These are phyloP conservation scores for Eleginops maclovinus DNA, from an alignment of 2,113 vertebrate species.

Conservation along the genomic window DNA sequence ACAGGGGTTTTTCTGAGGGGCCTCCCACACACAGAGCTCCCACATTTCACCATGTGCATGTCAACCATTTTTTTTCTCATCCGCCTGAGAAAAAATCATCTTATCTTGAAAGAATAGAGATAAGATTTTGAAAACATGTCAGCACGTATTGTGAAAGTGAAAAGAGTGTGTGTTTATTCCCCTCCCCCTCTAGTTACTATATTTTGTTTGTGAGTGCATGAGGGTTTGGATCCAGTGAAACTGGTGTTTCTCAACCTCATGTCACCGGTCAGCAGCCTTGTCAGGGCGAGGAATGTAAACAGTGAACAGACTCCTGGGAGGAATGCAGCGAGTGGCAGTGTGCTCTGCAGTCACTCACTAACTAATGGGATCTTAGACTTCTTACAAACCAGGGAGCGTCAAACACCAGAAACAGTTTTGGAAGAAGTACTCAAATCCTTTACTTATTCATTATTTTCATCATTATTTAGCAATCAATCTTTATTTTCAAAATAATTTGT, in stretches of 20 bases:
- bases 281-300: slow-evolving; percentile 75
- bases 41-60: slow-evolving; percentile 51
- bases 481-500: too few species aligned
- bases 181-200: neutral
- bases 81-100: slow-evolving; percentile 20
- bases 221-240: slow-evolving; percentile 70
- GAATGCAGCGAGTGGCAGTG: slow-evolving; percentile 29
- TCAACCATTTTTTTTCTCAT: slow-evolving; percentile 19
- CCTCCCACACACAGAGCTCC: slow-evolving; percentile 65
- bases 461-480: too few species aligned
- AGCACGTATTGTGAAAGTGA: slow-evolving; percentile 2
- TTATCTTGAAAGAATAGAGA: slow-evolving; percentile 4
- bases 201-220: slow-evolving; percentile 50
- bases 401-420: neutral
- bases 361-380: slow-evolving; percentile 52
- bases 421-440: too few species aligned
- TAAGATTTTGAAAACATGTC: slow-evolving; percentile 21
- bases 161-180: slow-evolving; percentile 33
- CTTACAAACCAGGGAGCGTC: slow-evolving; percentile 53
- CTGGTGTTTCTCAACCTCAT: slow-evolving; percentile 74
- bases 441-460: too few species aligned
- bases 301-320: slow-evolving; percentile 43
- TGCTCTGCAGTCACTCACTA: slow-evolving; percentile 36
- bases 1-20: slow-evolving; percentile 52
- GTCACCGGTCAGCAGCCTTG: slow-evolving; percentile 63